Evolutionary conservation across 2,797 vertebrate genomes (phyloP).

Genomic region (Coendou prehensilis): DNA sequence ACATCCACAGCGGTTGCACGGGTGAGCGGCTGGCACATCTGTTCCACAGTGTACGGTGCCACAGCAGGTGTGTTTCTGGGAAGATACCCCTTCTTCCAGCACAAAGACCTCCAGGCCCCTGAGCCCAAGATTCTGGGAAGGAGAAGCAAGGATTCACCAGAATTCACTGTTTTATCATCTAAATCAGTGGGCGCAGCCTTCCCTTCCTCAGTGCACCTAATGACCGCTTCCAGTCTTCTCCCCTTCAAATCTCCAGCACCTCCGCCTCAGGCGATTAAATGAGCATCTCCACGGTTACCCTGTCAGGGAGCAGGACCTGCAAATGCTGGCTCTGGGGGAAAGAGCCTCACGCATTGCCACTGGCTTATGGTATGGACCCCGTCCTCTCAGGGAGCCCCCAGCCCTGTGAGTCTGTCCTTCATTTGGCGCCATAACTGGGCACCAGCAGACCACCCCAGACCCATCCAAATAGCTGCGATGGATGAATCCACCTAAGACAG

Average conservation of each 20-base stretch:
- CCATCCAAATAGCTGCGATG: neutral
- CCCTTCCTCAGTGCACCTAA: neutral
- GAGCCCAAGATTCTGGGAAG: neutral
- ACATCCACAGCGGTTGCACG: neutral
- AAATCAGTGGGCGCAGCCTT: too few relatives aligned
- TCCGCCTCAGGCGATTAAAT: neutral
- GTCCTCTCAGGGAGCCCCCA: neutral
- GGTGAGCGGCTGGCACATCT: neutral
- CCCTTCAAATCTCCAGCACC: neutral
- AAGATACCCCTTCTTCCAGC: neutral
- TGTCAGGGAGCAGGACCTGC: neutral
- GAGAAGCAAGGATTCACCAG: neutral
- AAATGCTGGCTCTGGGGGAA: neutral
- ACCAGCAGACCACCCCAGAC: neutral
- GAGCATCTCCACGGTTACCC: neutral
- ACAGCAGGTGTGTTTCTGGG: too few relatives aligned
- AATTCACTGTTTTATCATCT: too few relatives aligned
- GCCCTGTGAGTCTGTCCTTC: neutral
- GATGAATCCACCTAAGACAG: neutral
- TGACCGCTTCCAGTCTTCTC: neutral
- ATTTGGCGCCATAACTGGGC: neutral
- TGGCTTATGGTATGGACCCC: neutral
- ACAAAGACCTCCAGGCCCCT: neutral
- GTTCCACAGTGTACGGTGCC: neutral
- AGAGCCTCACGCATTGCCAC: accelerated